Conservation (phyloP, 2,797 vertebrate genomes). For the Catamblyrhynchus diadema region DNA sequence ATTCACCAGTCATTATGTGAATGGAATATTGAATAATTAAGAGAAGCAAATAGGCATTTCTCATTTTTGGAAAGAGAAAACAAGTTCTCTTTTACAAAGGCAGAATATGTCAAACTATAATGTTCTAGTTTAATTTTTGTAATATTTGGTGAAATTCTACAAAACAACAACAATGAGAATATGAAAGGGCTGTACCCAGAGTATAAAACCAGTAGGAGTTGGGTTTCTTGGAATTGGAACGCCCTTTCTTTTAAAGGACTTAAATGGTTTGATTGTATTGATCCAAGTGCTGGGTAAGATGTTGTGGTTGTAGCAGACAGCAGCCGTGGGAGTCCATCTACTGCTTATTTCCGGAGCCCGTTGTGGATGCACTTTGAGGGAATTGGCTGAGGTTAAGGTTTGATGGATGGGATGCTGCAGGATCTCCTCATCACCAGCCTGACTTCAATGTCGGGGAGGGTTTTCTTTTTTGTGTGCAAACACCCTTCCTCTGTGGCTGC, state of each 20-base stretch:
- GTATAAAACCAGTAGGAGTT: constrained; percentile 25
- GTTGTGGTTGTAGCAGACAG: neutral
- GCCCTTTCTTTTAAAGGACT: neutral
- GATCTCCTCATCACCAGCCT: constrained; percentile 94
- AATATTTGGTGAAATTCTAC: constrained; percentile 22
- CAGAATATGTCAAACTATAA: constrained; percentile 26
- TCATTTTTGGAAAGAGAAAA: constrained; percentile 29
- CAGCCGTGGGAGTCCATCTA: neutral
- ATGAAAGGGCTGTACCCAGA: constrained; percentile 24
- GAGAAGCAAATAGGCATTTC: neutral
- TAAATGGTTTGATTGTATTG: neutral
- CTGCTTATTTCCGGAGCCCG: neutral
- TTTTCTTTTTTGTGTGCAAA: constrained; percentile 81
- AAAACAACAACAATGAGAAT: constrained; percentile 52
- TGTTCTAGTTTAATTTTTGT: neutral
- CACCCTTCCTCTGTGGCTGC: constrained; percentile 86
- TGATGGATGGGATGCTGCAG: constrained; percentile 91
- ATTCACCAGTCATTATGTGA: neutral
- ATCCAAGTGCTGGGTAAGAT: neutral
- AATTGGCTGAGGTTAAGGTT: constrained; percentile 72
- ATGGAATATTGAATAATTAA: neutral
- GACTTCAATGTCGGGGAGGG: constrained; percentile 91
- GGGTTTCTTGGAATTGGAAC: neutral
- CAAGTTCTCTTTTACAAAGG: constrained; percentile 36
- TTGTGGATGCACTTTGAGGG: neutral